Base-by-base conservation (phyloP, 1,140 invertebrate species). In the Drosophila guanche region DNA sequence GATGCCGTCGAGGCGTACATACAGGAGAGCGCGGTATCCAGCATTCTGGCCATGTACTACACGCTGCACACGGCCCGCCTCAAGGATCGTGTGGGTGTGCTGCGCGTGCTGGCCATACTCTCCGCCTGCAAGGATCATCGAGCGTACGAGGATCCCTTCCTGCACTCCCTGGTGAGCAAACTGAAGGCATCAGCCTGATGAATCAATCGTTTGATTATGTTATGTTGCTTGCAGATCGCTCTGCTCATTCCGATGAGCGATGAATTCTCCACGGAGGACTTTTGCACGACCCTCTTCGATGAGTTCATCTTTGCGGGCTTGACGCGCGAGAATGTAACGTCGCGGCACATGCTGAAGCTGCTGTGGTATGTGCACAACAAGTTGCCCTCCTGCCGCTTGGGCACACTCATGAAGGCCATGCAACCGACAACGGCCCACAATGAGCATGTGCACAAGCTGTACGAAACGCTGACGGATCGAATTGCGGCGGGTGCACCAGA, bases 281-380 rank as follows among this genome's bases (percentile, higher is more conserved):
- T 99, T 89, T 99, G 97, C 92, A 98, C 97, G 1, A 97, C 97
- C 1, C 94, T 99, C 14, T 99, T 99, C 93, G 98, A 99, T 92
- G 98, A 99, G 92, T 99, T 99, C 90, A 97, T 99, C 74, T 97
- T 98, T 91, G 96, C 97, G 46, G 96, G 96, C 0, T 93, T 98
- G 37, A 94, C 94, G 5, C 94, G 95, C 63, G 97, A 99, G 89
- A 98, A 98, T 93, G 97, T 99, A 0, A 96, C 96, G n/a, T 86
- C 83, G 1, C 93, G 97, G 42, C 98, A 99, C 93, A 93, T 99
- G 76, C 92, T 99, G 33, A 97, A 98, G 91, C 93, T 99, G 43
- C 91, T 99, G 5, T 98, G 96, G 96, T 97, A 98, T 90, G 95
- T 98, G 56, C 94, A 98, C 92, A 95, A 95, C 8, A 97, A 97